phyloP scores from a whole-genome alignment of 2,888 invertebrate species.

The Eurois occulta region DNA sequence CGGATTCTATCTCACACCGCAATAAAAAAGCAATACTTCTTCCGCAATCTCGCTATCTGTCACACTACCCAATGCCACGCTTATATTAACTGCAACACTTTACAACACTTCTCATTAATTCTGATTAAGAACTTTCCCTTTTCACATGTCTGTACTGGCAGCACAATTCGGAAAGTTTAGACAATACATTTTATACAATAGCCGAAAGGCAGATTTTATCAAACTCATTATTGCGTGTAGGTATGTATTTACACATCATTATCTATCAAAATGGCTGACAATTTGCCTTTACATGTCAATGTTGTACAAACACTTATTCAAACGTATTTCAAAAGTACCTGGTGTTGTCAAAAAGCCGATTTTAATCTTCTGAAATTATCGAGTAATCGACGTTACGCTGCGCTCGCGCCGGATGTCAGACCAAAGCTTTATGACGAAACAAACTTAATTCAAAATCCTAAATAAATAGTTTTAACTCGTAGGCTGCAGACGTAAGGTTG shows the following conservation, averaged over 20 bases:
- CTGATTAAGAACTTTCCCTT: slow-evolving; percentile 37
- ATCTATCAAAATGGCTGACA: slow-evolving; percentile 63
- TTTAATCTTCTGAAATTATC: slow-evolving; percentile 88
- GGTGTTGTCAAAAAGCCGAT: slow-evolving; percentile 87
- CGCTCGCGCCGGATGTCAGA: slow-evolving; percentile 88
- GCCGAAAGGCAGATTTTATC: slow-evolving; percentile 64
- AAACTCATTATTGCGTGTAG: slow-evolving; percentile 51
- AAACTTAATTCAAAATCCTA: slow-evolving; percentile 30
- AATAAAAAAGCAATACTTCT: not conserved
- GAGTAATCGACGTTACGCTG: slow-evolving; percentile 88
- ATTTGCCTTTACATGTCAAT: slow-evolving; percentile 70
- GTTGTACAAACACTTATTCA: slow-evolving; percentile 68
- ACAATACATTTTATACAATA: slow-evolving; percentile 59
- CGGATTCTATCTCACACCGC: not conserved
- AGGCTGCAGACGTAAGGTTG: slow-evolving; percentile 49
- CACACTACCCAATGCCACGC: not conserved
- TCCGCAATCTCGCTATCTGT: not conserved
- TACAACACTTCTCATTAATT: slow-evolving; percentile 28
- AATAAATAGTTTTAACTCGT: slow-evolving; percentile 56
- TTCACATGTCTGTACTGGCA: slow-evolving; percentile 40
- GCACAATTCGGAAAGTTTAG: slow-evolving; percentile 42
- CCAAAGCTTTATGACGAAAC: slow-evolving; percentile 75
- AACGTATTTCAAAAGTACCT: slow-evolving; percentile 75
- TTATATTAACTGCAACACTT: slow-evolving; percentile 7
- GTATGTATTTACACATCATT: slow-evolving; percentile 61